Percentiles rank a stretch among this genome's conserved stretches.
Conservation (phyloP, 2,797 vertebrate genomes). For the Sebastes cheni region DNA sequence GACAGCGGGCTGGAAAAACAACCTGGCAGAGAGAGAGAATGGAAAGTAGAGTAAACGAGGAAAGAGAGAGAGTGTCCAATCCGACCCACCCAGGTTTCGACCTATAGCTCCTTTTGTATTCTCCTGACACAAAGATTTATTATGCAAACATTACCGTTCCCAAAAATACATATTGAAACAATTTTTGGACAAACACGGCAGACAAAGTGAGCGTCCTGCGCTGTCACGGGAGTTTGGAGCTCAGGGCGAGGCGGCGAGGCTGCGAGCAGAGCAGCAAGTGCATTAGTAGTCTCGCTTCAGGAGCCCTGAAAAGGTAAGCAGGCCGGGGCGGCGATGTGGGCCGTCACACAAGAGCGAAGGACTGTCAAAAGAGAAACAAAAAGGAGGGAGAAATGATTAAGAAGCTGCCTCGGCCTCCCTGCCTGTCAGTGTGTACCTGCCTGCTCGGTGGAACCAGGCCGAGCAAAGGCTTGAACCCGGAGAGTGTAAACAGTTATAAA, state of each 20-base stretch:
- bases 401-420: slow-evolving; percentile 68
- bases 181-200: slow-evolving; percentile 80
- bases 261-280: slow-evolving; percentile 50
- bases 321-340: slow-evolving; percentile 54
- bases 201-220: slow-evolving; percentile 75
- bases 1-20: slow-evolving; percentile 75
- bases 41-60: slow-evolving; percentile 61
- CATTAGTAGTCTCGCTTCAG: slow-evolving; percentile 79
- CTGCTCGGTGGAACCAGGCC: slow-evolving; percentile 46
- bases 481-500: slow-evolving; percentile 64
- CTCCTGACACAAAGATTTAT: slow-evolving; percentile 83
- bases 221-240: slow-evolving; percentile 75
- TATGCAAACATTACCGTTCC: slow-evolving; percentile 80
- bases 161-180: slow-evolving; percentile 86
- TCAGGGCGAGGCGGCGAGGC: slow-evolving; percentile 47
- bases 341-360: slow-evolving; percentile 62
- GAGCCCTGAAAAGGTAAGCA: slow-evolving; percentile 72
- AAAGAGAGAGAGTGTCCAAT: slow-evolving; percentile 37
- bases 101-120: slow-evolving; percentile 77
- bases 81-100: slow-evolving; percentile 73
- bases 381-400: slow-evolving; percentile 74
- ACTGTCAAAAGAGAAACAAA: slow-evolving; percentile 75
- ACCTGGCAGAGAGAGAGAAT: slow-evolving; percentile 58
- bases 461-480: slow-evolving; percentile 26
- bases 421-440: slow-evolving; percentile 62